Evolutionary conservation across 2,113 vertebrate genomes (phyloP).

Genomic region (Cichladusa arquata): DNA sequence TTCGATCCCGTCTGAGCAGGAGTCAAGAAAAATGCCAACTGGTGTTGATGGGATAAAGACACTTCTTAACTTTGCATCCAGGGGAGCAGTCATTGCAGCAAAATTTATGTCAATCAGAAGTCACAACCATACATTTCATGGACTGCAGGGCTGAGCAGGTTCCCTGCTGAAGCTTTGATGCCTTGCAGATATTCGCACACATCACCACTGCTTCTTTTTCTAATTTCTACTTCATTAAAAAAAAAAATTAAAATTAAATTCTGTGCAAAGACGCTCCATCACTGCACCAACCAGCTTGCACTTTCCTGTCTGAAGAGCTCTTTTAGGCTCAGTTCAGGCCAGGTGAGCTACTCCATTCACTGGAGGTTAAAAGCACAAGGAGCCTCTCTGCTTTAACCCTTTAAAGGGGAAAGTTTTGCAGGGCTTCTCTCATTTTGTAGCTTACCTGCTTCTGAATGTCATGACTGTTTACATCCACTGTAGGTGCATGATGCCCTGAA

Average conservation of each 20-base stretch:
- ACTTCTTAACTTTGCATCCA: not conserved
- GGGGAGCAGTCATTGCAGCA: not conserved
- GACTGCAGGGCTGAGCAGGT: not conserved
- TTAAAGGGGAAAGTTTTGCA: not conserved
- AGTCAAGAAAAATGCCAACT: not conserved
- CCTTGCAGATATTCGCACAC: conserved; percentile 15
- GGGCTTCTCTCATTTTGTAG: not conserved
- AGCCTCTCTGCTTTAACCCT: not conserved
- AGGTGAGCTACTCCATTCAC: not conserved
- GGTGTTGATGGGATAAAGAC: not conserved
- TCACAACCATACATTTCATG: not conserved
- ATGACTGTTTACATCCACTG: not conserved
- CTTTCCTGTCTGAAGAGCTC: not conserved
- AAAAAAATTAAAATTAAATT: not conserved
- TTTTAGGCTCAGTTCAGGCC: not conserved
- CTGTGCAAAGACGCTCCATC: not conserved
- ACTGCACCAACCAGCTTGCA: not conserved
- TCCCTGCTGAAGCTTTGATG: not conserved
- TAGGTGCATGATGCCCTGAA: not conserved
- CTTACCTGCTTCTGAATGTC: not conserved
- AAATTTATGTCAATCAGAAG: not conserved
- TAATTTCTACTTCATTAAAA: not conserved
- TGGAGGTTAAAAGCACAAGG: not conserved
- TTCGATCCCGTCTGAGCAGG: not conserved
- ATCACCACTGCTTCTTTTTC: not conserved